Percentiles rank a stretch among this genome's conserved stretches.
Conservation (phyloP, 1,140 invertebrate genomes). For the Drosophila quadrilineata region DNA sequence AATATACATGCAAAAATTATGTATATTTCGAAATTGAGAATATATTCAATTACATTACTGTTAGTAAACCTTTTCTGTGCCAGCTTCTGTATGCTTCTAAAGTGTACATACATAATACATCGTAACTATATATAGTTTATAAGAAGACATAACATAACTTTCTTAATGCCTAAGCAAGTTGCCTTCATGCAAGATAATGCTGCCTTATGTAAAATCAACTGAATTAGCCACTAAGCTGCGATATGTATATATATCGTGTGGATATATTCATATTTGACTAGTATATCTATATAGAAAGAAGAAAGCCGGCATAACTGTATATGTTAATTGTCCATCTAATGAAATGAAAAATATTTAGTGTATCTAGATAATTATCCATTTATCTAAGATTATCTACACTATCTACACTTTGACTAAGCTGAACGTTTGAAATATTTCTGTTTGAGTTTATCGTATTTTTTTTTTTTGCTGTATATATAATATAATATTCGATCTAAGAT, state of each 20-base stretch:
- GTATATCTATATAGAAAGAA: constrained; percentile 20
- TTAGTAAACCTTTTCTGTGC: constrained; percentile 55
- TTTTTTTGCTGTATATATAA: neutral
- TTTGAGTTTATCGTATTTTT: neutral
- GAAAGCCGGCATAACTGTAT: constrained; percentile 15
- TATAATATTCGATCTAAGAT: constrained; percentile 13
- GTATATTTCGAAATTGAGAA: constrained; percentile 1
- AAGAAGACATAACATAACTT: neutral
- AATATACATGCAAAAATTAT: constrained; percentile 2
- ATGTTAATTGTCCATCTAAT: too few relatives aligned
- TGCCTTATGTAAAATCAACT: constrained; percentile 75
- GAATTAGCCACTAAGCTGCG: constrained; percentile 56
- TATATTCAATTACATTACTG: constrained; percentile 30
- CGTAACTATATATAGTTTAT: too few relatives aligned
- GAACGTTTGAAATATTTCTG: neutral
- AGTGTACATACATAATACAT: constrained; percentile 13
- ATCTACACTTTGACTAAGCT: neutral
- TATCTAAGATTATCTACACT: too few relatives aligned
- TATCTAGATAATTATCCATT: too few relatives aligned
- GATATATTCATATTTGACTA: neutral
- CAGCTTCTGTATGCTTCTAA: constrained; percentile 42
- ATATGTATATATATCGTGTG: neutral
- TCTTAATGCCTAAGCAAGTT: constrained; percentile 29
- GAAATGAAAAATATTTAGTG: constrained; percentile 11
- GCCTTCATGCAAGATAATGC: constrained; percentile 42